Percentiles rank a stretch among this genome's conserved stretches.
phyloP scores from a whole-genome alignment of 2,888 invertebrate species.

The Colostygia pectinataria region DNA sequence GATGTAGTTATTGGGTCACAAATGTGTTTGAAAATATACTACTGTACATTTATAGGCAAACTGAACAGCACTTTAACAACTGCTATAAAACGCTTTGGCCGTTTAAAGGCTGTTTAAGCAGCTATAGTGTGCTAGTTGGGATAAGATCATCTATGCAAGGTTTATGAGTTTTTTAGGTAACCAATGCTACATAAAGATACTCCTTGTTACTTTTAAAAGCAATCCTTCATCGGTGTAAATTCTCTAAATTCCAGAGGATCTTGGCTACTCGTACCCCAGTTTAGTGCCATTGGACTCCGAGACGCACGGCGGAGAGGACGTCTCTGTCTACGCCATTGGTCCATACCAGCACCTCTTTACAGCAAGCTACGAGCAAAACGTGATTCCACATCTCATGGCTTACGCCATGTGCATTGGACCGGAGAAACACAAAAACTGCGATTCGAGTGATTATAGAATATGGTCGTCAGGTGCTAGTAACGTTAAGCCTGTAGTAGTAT shows the following conservation, averaged over 20 bases:
- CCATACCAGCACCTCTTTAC: slow-evolving; percentile 92
- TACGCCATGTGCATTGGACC: slow-evolving; percentile 87
- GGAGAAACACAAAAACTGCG: slow-evolving; percentile 72
- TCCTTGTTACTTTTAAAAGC: background rate
- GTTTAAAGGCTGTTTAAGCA: too few species aligned
- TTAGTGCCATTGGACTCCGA: slow-evolving; percentile 84
- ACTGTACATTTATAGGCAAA: too few species aligned
- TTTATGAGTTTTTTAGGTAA: too few species aligned
- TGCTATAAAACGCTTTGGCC: too few species aligned
- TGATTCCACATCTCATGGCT: slow-evolving; percentile 89
- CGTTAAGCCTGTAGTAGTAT: slow-evolving; percentile 16
- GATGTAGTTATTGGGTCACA: too few species aligned
- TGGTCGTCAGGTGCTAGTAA: slow-evolving; percentile 17
- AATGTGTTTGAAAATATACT: too few species aligned
- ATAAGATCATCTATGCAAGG: too few species aligned
- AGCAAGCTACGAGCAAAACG: slow-evolving; percentile 89
- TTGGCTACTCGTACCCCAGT: slow-evolving; percentile 82
- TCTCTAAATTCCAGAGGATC: slow-evolving; percentile 57
- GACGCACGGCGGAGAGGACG: slow-evolving; percentile 91
- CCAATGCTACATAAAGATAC: too few species aligned
- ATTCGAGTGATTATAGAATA: slow-evolving; percentile 9
- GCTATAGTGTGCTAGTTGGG: too few species aligned
- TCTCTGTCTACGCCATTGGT: slow-evolving; percentile 87
- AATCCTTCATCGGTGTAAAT: background rate
- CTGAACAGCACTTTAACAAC: too few species aligned